Evolutionary conservation across 35 echinoderm and acorn worm species (phyloP).

Genomic region (Anneissia japonica): DNA sequence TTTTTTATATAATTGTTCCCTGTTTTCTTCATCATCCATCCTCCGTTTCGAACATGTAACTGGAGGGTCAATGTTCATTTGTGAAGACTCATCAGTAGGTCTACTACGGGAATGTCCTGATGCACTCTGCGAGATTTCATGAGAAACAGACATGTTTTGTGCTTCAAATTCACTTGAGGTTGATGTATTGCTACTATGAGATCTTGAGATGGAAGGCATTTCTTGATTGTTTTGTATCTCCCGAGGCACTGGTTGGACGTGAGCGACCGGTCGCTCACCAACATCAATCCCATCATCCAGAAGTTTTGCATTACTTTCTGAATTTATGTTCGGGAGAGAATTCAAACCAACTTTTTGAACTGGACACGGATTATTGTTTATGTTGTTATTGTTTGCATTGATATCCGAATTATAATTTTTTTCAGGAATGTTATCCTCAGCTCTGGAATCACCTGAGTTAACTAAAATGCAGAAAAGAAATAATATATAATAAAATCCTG

Average conservation of each 20-base stretch:
- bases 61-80: not conserved
- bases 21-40: not conserved
- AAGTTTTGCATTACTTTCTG: not conserved
- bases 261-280: not conserved
- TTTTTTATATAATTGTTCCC: not conserved
- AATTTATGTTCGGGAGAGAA: not conserved
- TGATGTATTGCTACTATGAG: too few relatives aligned
- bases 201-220: not conserved
- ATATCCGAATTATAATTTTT: not conserved
- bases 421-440: not conserved
- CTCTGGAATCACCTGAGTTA: not conserved
- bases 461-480: not conserved
- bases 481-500: not conserved
- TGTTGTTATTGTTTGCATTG: not conserved
- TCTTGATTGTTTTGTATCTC: not conserved
- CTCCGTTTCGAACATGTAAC: not conserved
- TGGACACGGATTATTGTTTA: not conserved
- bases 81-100: not conserved
- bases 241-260: not conserved
- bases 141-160: not conserved
- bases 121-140: not conserved
- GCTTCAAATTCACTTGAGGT: too few relatives aligned
- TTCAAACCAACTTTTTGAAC: not conserved
- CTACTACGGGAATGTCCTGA: not conserved
- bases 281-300: not conserved